phyloP scores from a whole-genome alignment of 2,797 vertebrate species.

The Neostethus bicornis region DNA sequence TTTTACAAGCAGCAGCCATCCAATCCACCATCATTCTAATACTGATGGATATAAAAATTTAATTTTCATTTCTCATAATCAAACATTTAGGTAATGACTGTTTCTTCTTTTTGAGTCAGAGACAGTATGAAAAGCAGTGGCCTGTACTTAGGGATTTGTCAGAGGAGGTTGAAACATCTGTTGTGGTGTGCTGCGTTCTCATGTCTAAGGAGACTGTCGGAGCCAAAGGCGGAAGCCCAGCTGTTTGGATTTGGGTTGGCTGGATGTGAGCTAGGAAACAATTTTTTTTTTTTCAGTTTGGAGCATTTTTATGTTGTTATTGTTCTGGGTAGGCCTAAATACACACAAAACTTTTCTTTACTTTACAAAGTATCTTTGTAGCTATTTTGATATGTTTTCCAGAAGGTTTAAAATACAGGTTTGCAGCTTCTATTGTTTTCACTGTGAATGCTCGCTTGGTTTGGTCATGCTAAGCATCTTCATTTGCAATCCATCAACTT shows the following conservation, averaged over 20 bases:
- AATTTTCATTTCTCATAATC: neutral
- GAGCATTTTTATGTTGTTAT: slow-evolving; percentile 22
- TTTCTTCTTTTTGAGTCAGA: slow-evolving; percentile 24
- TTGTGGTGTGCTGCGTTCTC: slow-evolving; percentile 48
- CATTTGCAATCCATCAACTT: slow-evolving; percentile 38
- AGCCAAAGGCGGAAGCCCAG: slow-evolving; percentile 66
- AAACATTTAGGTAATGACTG: slow-evolving; percentile 10
- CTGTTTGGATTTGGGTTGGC: slow-evolving; percentile 57
- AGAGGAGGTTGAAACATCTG: slow-evolving; percentile 69
- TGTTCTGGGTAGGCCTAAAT: slow-evolving; percentile 10
- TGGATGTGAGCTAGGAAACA: slow-evolving; percentile 34
- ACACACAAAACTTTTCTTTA: neutral
- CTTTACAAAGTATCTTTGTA: slow-evolving; percentile 7
- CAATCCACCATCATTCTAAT: slow-evolving; percentile 8
- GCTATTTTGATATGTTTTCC: slow-evolving; percentile 8
- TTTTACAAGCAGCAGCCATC: slow-evolving; percentile 1
- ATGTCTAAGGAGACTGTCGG: slow-evolving; percentile 56
- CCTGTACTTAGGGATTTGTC: slow-evolving; percentile 42
- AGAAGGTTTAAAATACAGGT: slow-evolving; percentile 27
- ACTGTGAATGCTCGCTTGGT: slow-evolving; percentile 19
- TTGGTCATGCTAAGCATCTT: slow-evolving; percentile 23
- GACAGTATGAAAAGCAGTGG: slow-evolving; percentile 9
- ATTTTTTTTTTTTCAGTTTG: slow-evolving; percentile 31
- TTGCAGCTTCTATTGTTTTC: slow-evolving; percentile 13
- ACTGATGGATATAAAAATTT: slow-evolving; percentile 12